Percentiles rank a stretch among this genome's conserved stretches.
Conservation (phyloP, 1,140 invertebrate genomes). For the Neelides sp. region DNA sequence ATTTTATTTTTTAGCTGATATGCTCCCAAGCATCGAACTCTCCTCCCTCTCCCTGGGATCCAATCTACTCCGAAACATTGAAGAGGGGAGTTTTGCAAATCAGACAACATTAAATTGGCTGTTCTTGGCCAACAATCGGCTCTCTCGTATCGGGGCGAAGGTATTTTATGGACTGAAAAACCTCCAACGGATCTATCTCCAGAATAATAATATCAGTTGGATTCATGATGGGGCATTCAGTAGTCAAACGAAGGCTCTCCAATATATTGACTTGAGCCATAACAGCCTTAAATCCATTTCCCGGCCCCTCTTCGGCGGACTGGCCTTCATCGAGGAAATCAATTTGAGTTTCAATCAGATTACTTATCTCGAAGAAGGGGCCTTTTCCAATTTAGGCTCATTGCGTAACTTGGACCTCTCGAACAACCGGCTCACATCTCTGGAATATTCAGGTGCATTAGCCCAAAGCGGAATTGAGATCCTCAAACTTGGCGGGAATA, state of each 20-base stretch:
- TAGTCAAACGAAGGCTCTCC: conserved; percentile 22
- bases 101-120: conserved; percentile 58
- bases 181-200: conserved; percentile 27
- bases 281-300: conserved; percentile 52
- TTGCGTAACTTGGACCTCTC: conserved; percentile 49
- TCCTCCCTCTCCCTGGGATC: conserved; percentile 65
- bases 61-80: conserved; percentile 64
- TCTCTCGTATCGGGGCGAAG: conserved; percentile 33
- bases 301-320: conserved; percentile 48
- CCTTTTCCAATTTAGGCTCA: conserved; percentile 46
- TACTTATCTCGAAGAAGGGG: conserved; percentile 42
- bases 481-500: conserved; percentile 30
- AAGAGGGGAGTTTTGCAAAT: conserved; percentile 60
- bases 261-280: conserved; percentile 53
- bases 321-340: conserved; percentile 56
- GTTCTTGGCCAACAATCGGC: conserved; percentile 34
- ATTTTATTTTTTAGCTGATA: conserved; percentile 68
- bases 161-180: conserved; percentile 29
- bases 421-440: conserved; percentile 43
- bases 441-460: conserved; percentile 38
- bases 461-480: conserved; percentile 33
- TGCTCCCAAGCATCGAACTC: conserved; percentile 54
- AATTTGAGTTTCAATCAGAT: conserved; percentile 36
- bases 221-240: conserved; percentile 24
- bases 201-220: conserved; percentile 25